Evolutionary conservation across 2,797 vertebrate genomes (phyloP), one percentile per base, ranked within the genome.

Genomic region (Anguilla marmorata): DNA sequence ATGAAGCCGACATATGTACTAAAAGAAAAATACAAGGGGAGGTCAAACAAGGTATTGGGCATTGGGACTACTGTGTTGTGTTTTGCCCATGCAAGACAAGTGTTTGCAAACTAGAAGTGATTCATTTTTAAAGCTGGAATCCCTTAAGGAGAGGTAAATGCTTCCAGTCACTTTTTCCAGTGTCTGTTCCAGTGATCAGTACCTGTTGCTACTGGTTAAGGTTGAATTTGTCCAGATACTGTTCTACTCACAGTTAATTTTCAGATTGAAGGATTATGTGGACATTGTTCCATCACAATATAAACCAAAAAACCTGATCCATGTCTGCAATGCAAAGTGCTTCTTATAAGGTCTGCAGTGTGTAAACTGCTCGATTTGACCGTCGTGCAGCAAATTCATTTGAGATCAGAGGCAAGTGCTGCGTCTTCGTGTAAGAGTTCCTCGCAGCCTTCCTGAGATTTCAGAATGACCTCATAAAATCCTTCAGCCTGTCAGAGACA

Each of bases 401-500:
- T 1, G 74, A 27, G 30, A 79, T 37, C 74, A n/a, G 4, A 66
- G 63, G 24, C n/a, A 58, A 58, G n/a, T n/a, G 21, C 4, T 66
- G n/a, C 63, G 41, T 41, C 74, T 41, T 37, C 74, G 16, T 79
- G 30, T 19, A 4, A 79, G 74, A 16, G 11, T 41, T 79, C 33
- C 74, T 37, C 74, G 27, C 33, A 33, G n/a, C 3, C 33, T 14
- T 76, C 33, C 74, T 37, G 30, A 76, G 74, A 41, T 79, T 79
- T 79, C 37, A 79, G 11, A 79, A 6, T 79, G 37, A 82, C 45
- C 79, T 82, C 79, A 82, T 50, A 82, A 24, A 50, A 82, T 24
- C 79, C 41, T 37, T 82, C 79, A 82, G 21, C 79, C 79, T 82
- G 79, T 82, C 79, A 82, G 41, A 82, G 79, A 82, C 79, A 48